These are phyloP conservation scores for Phoebastria nigripes DNA, from an alignment of 2,797 vertebrate genomes.

Conservation along the genomic window DNA sequence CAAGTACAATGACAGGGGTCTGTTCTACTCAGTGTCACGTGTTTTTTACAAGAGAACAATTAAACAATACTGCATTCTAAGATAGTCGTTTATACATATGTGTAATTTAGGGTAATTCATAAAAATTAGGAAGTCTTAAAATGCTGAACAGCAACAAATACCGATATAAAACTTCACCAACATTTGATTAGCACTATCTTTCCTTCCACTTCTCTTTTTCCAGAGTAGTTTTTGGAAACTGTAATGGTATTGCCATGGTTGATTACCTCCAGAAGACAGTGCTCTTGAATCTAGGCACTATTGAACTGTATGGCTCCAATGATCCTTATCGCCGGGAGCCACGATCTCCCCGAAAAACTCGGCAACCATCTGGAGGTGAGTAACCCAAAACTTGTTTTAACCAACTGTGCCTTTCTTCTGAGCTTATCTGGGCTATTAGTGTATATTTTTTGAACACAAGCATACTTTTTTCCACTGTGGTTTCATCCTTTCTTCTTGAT, in stretches of 20 bases:
- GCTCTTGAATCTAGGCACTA: constrained; percentile 90
- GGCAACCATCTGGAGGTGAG: constrained; percentile 96
- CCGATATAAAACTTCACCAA: not conserved
- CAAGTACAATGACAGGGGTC: not conserved
- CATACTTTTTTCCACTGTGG: not conserved
- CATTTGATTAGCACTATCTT: not conserved
- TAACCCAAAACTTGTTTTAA: not conserved
- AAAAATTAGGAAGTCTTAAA: not conserved
- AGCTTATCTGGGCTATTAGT: not conserved
- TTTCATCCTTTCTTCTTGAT: not conserved
- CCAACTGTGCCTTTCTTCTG: not conserved
- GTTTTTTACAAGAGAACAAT: not conserved
- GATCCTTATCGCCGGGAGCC: constrained; percentile 97
- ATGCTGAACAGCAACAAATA: not conserved
- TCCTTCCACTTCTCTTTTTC: not conserved
- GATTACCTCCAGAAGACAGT: constrained; percentile 97
- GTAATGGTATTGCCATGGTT: constrained; percentile 93
- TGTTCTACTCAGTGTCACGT: not conserved
- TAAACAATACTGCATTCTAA: not conserved
- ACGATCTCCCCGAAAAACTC: constrained; percentile 93
- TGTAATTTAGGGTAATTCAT: not conserved
- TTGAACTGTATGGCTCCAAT: constrained; percentile 93
- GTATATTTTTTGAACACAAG: not conserved
- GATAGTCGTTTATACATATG: not conserved
- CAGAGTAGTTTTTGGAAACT: constrained; percentile 98